These are phyloP conservation scores for Xiphias gladius DNA, from an alignment of 2,113 vertebrate species.

Conservation along the genomic window DNA sequence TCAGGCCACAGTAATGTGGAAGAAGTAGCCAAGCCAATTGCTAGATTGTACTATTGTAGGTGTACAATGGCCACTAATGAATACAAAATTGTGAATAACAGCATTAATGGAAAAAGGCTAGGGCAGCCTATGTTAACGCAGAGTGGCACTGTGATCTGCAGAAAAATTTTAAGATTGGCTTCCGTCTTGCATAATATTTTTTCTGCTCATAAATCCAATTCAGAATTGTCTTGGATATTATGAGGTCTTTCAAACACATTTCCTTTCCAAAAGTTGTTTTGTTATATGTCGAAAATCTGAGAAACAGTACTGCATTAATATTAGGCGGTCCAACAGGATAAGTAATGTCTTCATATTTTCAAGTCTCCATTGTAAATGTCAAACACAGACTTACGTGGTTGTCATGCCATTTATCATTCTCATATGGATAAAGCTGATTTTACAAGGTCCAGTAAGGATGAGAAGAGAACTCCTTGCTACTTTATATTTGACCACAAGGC, in stretches of 20 bases:
- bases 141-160: background rate
- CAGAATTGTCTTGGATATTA: background rate
- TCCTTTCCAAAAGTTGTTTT: background rate
- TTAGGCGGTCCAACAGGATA: conserved; percentile 26
- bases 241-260: conserved; percentile 14
- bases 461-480: conserved; percentile 18
- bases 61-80: conserved; percentile 46
- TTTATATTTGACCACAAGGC: conserved; percentile 10
- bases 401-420: conserved; percentile 50
- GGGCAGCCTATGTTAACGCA: background rate
- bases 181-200: background rate
- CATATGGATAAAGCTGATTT: conserved; percentile 40
- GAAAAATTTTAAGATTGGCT: background rate
- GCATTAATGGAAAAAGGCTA: conserved; percentile 1
- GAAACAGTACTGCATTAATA: conserved; percentile 42
- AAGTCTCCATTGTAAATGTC: conserved; percentile 58
- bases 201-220: background rate
- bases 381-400: conserved; percentile 47
- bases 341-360: conserved; percentile 65
- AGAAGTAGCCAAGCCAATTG: background rate
- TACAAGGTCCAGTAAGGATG: conserved; percentile 42
- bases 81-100: conserved; percentile 36
- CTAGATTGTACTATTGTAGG: conserved; percentile 40
- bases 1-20: background rate
- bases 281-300: conserved; percentile 17